Percentiles rank a stretch among this genome's conserved stretches.
phyloP scores from a whole-genome alignment of 2,888 invertebrate genomes.

The Polietes domitor region DNA sequence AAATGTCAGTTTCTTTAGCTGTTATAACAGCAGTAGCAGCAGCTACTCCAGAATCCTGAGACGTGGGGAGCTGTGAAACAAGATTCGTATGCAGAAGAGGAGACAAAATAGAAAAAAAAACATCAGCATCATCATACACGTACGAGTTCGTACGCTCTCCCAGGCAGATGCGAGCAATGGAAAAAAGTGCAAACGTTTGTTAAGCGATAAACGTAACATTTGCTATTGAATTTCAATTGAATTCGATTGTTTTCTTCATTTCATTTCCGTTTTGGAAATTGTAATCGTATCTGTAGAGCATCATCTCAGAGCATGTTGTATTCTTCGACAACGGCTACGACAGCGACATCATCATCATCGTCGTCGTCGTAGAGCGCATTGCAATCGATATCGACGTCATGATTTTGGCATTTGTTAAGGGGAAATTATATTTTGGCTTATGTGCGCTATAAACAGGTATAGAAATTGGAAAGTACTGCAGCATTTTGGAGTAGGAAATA shows the following conservation, averaged over 20 bases:
- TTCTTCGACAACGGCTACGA: neutral
- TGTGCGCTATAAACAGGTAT: neutral
- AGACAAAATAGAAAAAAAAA: neutral
- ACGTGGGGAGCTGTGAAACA: neutral
- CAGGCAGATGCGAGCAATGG: neutral
- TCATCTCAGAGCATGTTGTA: neutral
- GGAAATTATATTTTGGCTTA: neutral
- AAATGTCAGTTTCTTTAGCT: neutral
- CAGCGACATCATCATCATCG: neutral
- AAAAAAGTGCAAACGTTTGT: constrained; percentile 47
- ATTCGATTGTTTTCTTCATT: constrained; percentile 33
- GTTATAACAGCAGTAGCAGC: neutral
- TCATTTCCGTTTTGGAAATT: constrained; percentile 37
- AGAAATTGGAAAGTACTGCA: no score
- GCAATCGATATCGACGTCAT: neutral
- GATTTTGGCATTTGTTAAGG: neutral
- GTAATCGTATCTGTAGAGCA: constrained; percentile 26
- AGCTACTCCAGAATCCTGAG: neutral
- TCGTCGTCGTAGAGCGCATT: neutral
- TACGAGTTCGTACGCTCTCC: neutral
- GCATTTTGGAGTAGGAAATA: no score
- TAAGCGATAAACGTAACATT: constrained; percentile 60
- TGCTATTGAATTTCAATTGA: constrained; percentile 63
- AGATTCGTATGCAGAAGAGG: neutral
- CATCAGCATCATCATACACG: neutral